Evolutionary conservation across 2,113 vertebrate genomes (phyloP), one percentile per base, ranked within the genome.

Genomic region (Cricetomys ansorgei): DNA sequence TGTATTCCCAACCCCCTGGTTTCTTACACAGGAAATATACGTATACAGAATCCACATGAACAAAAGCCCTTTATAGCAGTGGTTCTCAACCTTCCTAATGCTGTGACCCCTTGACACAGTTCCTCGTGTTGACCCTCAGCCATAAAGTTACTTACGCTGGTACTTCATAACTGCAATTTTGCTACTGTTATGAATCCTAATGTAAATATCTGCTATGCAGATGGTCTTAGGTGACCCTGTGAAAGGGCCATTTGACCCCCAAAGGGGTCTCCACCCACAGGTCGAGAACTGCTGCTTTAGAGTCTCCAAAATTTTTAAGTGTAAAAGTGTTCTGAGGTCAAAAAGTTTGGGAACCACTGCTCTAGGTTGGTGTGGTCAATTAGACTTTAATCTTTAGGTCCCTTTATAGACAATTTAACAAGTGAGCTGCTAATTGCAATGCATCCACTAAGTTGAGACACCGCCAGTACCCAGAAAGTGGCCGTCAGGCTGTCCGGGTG

Each of bases 321-420:
- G 57, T 79, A 69, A 95, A 79, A 17, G 25, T 21, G 21, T 86
- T 37, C 40, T 0, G 0, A 77, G 59, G 69, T 69, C 48, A 88
- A 45, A 88, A 87, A 55, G 55, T 95, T 88, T 94, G 73, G 91
- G 69, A 91, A 80, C 29, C 7, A 5, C 43, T 84, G 37, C 7
- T 29, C 72, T 94, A 7, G 34, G 55, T 77, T 21, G 59, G 50
- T 57, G 65, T 77, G 45, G n/a, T 77, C 43, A 96, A 88, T 96
- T 94, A 97, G 95, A 97, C 62, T 98, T 97, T 92, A 92, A 96
- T 95, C 95, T 94, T 94, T 90, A 96, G 96, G 89, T 81, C 69
- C 40, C 95, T 97, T 98, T 97, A 96, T 96, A 94, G 95, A 97
- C 87, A 89, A 91, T 92, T 96, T 96, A 96, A 96, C 81, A 80